Evolutionary conservation across 2,797 vertebrate species (phyloP), one percentile per base, ranked within the genome.

Genomic region (Enteromius fasciolatus): DNA sequence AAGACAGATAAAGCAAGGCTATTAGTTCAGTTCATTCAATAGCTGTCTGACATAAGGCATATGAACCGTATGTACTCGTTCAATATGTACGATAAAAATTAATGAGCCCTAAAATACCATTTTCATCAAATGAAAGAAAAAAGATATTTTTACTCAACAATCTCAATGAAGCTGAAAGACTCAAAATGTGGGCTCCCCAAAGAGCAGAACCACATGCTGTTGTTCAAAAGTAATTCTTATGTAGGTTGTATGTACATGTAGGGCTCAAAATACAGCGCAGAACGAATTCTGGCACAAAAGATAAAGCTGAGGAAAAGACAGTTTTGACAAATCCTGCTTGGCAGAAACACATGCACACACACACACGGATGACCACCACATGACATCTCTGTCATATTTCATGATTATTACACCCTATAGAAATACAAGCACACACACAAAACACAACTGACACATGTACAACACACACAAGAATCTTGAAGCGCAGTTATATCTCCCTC

Each of bases 401-500:
- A 83, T 33, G 20, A 69, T 36, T 68, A 80, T 80, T 68, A 84
- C 39, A 80, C 63, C 23, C 28, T n/a, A 74, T 57, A 52, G 59
- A 82, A 5, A 48, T 10, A 36, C 59, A 50, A 66, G 59, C 78
- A 76, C 78, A 59, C 57, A 83, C 28, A 82, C 83, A 67, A 61
- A 61, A 64, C 61, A 66, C 63, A 83, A 63, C 69, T 72, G 68
- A 83, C 50, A 75, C 50, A 50, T 70, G 72, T 64, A 81, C 78
- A 66, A 80, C 82, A 84, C 75, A 85, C 80, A 82, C 83, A 76
- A 57, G 70, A 69, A 81, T 84, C 73, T 91, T 90, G 87, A 82
- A 90, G 89, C 90, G 89, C 82, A 63, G 52, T 86, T 84, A 85
- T 90, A 87, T 89, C 83, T 90, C 87, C 57, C 79, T 72, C 74